Evolutionary conservation across 1,140 invertebrate genomes (phyloP).

Genomic region (Solenopsis invicta): DNA sequence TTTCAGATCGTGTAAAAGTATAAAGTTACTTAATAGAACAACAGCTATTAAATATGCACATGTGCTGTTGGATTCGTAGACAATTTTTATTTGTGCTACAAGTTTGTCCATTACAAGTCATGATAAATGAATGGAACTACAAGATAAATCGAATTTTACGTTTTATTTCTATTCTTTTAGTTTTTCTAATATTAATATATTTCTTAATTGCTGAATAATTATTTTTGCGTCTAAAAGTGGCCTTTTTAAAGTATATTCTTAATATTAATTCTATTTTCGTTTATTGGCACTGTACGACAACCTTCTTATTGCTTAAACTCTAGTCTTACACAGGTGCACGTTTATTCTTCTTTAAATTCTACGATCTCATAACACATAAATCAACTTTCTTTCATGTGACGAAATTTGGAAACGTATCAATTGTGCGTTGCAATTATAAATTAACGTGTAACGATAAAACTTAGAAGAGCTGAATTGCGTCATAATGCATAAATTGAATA

Average conservation of each 20-base stretch:
- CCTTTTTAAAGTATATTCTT: not conserved
- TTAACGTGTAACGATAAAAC: conserved; percentile 10
- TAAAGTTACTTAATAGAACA: not conserved
- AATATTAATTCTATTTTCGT: not conserved
- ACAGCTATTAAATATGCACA: conserved; percentile 5
- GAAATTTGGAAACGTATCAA: not conserved
- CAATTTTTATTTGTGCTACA: not conserved
- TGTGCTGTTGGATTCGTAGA: not conserved
- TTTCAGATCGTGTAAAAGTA: not conserved
- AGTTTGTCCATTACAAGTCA: not conserved
- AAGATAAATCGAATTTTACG: not conserved
- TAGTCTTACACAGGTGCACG: not conserved
- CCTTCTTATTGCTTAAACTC: not conserved
- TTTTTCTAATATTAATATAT: not conserved
- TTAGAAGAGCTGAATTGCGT: not conserved
- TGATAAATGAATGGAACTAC: not conserved
- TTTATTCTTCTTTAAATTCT: conserved; percentile 5
- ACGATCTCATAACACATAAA: not conserved
- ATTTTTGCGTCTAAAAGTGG: not conserved
- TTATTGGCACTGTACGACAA: not conserved
- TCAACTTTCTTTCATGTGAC: not conserved
- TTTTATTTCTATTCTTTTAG: not conserved
- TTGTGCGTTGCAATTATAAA: not conserved
- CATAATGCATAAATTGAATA: not conserved
- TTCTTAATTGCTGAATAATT: not conserved